Evolutionary conservation across 2,797 vertebrate species (phyloP).

Genomic region (Telmatherina bonti): DNA sequence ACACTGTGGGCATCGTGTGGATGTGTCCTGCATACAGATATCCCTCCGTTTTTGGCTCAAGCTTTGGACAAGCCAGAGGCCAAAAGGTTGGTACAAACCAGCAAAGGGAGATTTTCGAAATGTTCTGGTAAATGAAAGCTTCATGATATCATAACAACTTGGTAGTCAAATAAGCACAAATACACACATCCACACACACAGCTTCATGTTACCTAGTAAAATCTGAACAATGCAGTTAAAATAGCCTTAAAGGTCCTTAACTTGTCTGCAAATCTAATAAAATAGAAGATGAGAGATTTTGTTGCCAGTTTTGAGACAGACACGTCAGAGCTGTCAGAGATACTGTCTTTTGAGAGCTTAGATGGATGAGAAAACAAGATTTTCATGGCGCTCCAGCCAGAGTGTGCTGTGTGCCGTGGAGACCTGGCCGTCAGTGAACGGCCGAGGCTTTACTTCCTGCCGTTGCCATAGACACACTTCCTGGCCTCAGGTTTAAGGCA

Average conservation of each 20-base stretch:
- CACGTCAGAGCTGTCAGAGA: background rate
- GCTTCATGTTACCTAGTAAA: background rate
- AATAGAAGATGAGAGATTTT: background rate
- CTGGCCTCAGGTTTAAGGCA: constrained; percentile 58
- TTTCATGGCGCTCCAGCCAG: background rate
- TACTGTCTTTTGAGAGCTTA: background rate
- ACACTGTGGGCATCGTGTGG: constrained; percentile 47
- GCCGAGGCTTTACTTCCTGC: constrained; percentile 64
- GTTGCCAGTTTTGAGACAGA: background rate
- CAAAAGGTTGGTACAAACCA: constrained; percentile 52
- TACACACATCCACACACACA: background rate
- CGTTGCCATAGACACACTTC: constrained; percentile 71
- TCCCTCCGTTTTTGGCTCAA: constrained; percentile 45
- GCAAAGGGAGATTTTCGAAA: constrained; percentile 10
- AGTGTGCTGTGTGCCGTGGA: constrained; percentile 26
- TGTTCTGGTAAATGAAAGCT: background rate
- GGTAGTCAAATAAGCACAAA: background rate
- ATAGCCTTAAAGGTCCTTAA: background rate
- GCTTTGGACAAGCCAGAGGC: constrained; percentile 41
- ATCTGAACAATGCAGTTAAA: background rate
- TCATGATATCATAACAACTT: background rate
- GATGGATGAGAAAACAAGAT: constrained; percentile 3
- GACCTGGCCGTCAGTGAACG: constrained; percentile 51
- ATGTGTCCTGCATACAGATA: constrained; percentile 72
- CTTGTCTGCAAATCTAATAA: background rate